Evolutionary conservation across 2,888 invertebrate genomes (phyloP).

Genomic region (Chrysolina haemoptera): DNA sequence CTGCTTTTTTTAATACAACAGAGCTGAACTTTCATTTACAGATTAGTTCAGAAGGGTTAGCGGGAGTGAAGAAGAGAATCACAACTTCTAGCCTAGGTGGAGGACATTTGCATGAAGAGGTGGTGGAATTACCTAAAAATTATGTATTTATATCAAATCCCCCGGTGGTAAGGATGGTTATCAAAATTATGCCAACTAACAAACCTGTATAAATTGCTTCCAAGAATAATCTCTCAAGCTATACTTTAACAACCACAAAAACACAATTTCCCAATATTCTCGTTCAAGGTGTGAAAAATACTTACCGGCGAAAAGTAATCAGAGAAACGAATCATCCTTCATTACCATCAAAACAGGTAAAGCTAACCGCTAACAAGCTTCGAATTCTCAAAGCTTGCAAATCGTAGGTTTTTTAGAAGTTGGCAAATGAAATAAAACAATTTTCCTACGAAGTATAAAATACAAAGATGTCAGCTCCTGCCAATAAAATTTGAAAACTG

Average conservation of each 20-base stretch:
- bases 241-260: neutral
- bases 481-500: too few species aligned
- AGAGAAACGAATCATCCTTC: too few species aligned
- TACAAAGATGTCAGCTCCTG: too few species aligned
- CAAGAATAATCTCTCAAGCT: neutral
- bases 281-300: too few species aligned
- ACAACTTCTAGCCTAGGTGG: conserved; percentile 13
- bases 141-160: conserved; percentile 39
- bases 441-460: too few species aligned
- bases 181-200: neutral
- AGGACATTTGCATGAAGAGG: conserved; percentile 22
- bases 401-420: too few species aligned
- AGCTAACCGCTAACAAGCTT: too few species aligned
- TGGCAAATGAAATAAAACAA: too few species aligned
- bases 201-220: neutral
- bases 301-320: too few species aligned
- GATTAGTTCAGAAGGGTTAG: conserved; percentile 18
- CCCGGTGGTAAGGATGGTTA: conserved; percentile 37
- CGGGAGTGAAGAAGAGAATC: conserved; percentile 32
- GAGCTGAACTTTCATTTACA: conserved; percentile 28
- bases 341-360: too few species aligned
- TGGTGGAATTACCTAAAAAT: conserved; percentile 40
- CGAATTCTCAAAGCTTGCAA: too few species aligned
- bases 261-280: too few species aligned
- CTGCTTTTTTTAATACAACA: neutral